These are phyloP conservation scores for Diploptera punctata DNA, from an alignment of 2,888 invertebrate species.

Conservation along the genomic window DNA sequence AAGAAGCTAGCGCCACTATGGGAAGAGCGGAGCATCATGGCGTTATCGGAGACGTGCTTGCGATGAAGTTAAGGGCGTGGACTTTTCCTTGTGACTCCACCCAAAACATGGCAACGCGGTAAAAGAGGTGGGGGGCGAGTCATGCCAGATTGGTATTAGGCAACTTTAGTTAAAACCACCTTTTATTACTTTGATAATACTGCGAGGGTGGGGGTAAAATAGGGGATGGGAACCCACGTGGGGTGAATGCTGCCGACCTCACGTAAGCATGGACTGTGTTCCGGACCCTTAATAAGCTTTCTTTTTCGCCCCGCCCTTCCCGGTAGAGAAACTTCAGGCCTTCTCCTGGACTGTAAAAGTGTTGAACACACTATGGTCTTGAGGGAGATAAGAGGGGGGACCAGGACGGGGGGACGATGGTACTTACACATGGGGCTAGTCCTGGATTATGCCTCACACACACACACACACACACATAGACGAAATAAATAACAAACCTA, in stretches of 20 bases:
- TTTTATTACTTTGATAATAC: conserved; percentile 37
- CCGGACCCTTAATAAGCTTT: conserved; percentile 28
- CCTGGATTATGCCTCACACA: conserved; percentile 18
- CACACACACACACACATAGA: conserved; percentile 22
- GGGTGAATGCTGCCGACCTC: conserved; percentile 23
- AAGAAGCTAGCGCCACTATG: conserved; percentile 11
- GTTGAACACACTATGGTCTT: conserved; percentile 27
- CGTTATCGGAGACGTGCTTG: neutral
- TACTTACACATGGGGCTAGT: conserved; percentile 23
- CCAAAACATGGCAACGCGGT: conserved; percentile 29
- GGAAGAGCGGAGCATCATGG: neutral
- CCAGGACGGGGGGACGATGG: neutral
- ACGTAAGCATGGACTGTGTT: conserved; percentile 3
- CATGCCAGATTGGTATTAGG: conserved; percentile 32
- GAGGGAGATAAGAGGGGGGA: conserved; percentile 7
- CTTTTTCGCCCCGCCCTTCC: conserved; percentile 20
- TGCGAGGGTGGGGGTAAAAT: conserved; percentile 13
- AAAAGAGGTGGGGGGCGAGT: neutral
- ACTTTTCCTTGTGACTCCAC: neutral
- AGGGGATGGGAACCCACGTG: conserved; percentile 23
- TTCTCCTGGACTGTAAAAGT: conserved; percentile 16
- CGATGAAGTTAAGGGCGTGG: neutral
- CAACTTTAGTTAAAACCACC: conserved; percentile 33
- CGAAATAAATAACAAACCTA: conserved; percentile 27
- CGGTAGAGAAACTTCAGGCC: conserved; percentile 20